Base-by-base conservation (phyloP, 2,888 invertebrate species). In the Eilema sororculum region DNA sequence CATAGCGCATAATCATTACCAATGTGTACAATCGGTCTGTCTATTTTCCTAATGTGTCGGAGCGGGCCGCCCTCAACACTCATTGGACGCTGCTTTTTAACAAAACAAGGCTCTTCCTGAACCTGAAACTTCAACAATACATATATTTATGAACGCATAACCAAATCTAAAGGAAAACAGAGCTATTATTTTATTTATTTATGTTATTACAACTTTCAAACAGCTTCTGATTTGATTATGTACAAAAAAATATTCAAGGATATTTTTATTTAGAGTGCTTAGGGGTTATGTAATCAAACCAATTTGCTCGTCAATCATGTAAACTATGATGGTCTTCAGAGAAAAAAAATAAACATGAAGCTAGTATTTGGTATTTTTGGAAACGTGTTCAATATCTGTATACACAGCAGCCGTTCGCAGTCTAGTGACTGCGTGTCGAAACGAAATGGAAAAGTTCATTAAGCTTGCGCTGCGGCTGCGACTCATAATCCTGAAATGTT, bases 41-140 rank as follows among this genome's bases (percentile, higher is more conserved):
- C 91, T 93, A 92, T 93, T 93, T 91, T 92, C 89, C 90, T 89
- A 88, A 90, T 87, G 89, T 87, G 89, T 88, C 88, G 85, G 89
- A 86, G 81, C 88, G 84, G 66, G 86, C 86, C 86, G 84, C 71
- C 86, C 87, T 87, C 85, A 84, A 80, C 78, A 82, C 80, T 79
- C 84, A 85, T 84, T 84, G 84, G 84, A 83, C 85, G 84, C 80
- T 86, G 89, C 89, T 91, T 88, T 89, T 88, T 90, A 89, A 90
- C 89, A 90, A 89, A 91, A 91, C 89, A 91, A 90, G 87, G 88
- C 84, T 90, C 88, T 87, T 89, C 87, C 86, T 83, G 85, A 88
- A 91, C 87, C 86, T 83, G 85, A 88, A 91, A 87, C 87, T 87
- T 88, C 88, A 91, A 91, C 91, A 93, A 88, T 83, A 87, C 86